Evolutionary conservation across 2,888 invertebrate species (phyloP).

Genomic region (Chesias legatella): DNA sequence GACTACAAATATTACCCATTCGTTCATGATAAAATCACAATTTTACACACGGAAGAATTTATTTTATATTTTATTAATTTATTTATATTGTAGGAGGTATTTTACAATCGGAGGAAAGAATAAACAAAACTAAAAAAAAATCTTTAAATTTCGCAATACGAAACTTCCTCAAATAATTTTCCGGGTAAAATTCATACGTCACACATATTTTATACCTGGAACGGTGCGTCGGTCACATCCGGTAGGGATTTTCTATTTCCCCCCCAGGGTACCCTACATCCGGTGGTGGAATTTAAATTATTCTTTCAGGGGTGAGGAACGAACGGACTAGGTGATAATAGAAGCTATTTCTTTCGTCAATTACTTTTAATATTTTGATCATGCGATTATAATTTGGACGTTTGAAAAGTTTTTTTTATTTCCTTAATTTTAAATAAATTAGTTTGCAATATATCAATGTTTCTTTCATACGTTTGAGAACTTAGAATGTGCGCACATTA

Average conservation of each 20-base stretch:
- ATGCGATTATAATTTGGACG: not conserved
- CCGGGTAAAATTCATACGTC: constrained; percentile 31
- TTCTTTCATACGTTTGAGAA: too few species aligned
- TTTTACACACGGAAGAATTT: too few species aligned
- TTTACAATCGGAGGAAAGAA: too few species aligned
- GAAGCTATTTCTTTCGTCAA: constrained; percentile 5
- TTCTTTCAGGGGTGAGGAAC: constrained; percentile 40
- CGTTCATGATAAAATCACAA: too few species aligned
- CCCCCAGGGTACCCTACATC: constrained; percentile 47
- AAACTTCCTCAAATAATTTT: constrained; percentile 21
- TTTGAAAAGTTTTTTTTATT: too few species aligned
- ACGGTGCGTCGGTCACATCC: constrained; percentile 59
- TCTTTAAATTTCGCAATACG: not conserved
- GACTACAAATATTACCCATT: too few species aligned
- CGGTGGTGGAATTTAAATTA: constrained; percentile 36
- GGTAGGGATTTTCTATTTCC: constrained; percentile 63
- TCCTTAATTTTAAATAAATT: too few species aligned
- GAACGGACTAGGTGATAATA: constrained; percentile 32
- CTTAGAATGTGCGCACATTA: too few species aligned
- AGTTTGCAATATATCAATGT: too few species aligned
- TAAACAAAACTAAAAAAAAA: too few species aligned
- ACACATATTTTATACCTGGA: constrained; percentile 44
- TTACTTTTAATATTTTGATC: constrained; percentile 4
- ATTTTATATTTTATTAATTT: too few species aligned
- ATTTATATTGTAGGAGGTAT: too few species aligned